Percentiles rank a stretch among this genome's conserved stretches.
phyloP scores from a whole-genome alignment of 2,113 vertebrate genomes.

The Alethe castanea region DNA sequence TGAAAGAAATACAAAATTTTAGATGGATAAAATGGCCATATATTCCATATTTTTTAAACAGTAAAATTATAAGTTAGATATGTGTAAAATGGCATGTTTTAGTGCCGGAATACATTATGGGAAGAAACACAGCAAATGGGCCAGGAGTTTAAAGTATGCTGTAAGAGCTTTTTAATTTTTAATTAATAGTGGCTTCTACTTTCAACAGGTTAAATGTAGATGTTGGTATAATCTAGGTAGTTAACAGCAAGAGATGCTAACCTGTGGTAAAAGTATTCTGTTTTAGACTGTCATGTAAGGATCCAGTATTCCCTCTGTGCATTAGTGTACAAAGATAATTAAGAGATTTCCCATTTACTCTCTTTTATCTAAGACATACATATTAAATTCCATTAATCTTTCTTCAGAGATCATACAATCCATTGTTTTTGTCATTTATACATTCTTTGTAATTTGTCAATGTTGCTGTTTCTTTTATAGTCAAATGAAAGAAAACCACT shows the following conservation, averaged over 20 bases:
- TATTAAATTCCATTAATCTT: constrained; percentile 13
- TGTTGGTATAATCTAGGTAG: not conserved
- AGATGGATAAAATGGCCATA: not conserved
- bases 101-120: not conserved
- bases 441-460: not conserved
- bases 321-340: not conserved
- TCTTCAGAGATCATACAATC: not conserved
- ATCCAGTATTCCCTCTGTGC: not conserved
- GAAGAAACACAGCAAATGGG: not conserved
- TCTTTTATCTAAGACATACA: not conserved
- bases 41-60: not conserved
- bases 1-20: not conserved
- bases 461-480: not conserved
- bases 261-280: not conserved
- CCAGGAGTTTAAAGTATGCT: not conserved
- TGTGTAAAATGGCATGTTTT: not conserved
- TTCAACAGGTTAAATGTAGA: not conserved
- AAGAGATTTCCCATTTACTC: not conserved
- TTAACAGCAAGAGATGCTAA: not conserved
- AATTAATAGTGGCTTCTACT: not conserved
- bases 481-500: not conserved
- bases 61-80: not conserved
- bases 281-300: not conserved
- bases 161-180: not conserved
- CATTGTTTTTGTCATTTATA: not conserved